These are phyloP conservation scores for Gephyroberyx darwinii DNA, from an alignment of 2,797 vertebrate species.

Conservation along the genomic window DNA sequence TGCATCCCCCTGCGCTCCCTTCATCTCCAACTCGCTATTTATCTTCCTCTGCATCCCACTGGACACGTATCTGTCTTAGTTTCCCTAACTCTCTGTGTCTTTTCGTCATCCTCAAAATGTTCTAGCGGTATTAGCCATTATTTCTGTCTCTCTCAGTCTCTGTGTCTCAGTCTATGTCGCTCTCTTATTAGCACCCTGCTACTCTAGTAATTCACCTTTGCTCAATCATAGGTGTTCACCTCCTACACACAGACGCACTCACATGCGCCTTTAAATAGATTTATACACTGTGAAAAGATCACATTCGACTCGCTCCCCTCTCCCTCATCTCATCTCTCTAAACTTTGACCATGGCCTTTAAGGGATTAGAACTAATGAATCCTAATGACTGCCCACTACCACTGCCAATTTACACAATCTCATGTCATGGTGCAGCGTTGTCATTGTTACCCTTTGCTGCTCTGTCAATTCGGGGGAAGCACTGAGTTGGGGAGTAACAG, in stretches of 20 bases:
- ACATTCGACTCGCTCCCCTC: too few species aligned
- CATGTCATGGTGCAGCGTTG: too few species aligned
- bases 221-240: too few species aligned
- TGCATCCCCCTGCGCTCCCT: slow-evolving; percentile 46
- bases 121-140: slow-evolving; percentile 46
- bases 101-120: slow-evolving; percentile 49
- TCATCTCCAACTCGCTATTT: slow-evolving; percentile 53
- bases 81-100: slow-evolving; percentile 47
- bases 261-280: too few species aligned
- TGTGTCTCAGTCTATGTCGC: slow-evolving; percentile 35
- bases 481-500: neutral
- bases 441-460: neutral
- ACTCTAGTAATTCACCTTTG: neutral
- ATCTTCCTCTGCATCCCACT: slow-evolving; percentile 49
- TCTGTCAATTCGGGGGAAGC: neutral
- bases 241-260: too few species aligned
- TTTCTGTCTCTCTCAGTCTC: neutral
- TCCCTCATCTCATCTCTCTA: too few species aligned
- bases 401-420: neutral
- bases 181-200: slow-evolving; percentile 20
- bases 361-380: slow-evolving; percentile 6
- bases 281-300: too few species aligned
- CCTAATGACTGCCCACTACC: neutral
- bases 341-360: slow-evolving; percentile 4
- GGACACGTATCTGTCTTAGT: slow-evolving; percentile 44